Conservation (phyloP, 2,797 vertebrate genomes). For the Hafferia zeledoni region DNA sequence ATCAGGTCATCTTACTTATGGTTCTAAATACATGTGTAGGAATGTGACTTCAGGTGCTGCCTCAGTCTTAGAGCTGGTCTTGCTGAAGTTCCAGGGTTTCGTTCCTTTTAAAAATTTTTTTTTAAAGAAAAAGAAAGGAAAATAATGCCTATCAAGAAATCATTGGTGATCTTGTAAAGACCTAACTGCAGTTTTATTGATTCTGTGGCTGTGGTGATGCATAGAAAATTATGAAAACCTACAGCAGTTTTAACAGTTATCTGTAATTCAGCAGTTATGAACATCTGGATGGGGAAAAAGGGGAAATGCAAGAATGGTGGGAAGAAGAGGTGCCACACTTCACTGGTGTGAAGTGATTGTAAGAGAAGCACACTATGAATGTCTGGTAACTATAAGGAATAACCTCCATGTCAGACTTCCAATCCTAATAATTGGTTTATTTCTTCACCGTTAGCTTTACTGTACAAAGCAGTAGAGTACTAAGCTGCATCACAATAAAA, state of each 20-base stretch:
- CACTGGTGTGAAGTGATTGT: not conserved
- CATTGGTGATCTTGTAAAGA: not conserved
- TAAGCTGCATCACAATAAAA: constrained; percentile 6
- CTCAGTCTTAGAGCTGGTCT: not conserved
- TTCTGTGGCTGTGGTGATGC: not conserved
- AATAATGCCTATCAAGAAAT: not conserved
- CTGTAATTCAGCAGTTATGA: not conserved
- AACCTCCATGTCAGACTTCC: not conserved
- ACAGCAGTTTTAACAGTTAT: not conserved
- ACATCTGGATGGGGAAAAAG: not conserved
- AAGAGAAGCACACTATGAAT: not conserved
- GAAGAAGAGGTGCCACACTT: not conserved
- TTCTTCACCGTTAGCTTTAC: not conserved
- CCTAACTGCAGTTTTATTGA: not conserved
- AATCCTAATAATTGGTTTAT: not conserved
- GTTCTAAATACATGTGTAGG: not conserved
- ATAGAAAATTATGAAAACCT: not conserved
- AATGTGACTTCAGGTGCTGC: not conserved
- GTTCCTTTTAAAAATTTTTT: not conserved
- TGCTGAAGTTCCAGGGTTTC: not conserved
- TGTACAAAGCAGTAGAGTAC: not conserved
- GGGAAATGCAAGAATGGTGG: not conserved
- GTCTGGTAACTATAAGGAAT: not conserved
- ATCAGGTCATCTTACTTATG: not conserved
- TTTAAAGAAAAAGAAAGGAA: not conserved